phyloP scores from a whole-genome alignment of 2,888 invertebrate species.

The Punctoribates punctum region DNA sequence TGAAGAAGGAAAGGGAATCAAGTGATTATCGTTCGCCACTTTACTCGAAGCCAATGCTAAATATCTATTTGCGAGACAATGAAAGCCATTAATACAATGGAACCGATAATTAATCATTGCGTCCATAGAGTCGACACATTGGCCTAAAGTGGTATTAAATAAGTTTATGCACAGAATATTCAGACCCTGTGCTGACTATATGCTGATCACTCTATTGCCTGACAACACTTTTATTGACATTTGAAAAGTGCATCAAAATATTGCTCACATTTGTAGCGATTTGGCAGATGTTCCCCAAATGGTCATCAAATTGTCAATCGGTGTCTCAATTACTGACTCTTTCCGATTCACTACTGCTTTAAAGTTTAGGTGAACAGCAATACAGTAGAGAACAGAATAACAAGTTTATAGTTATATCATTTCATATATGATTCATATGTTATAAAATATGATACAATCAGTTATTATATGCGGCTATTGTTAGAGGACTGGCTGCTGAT shows the following conservation, averaged over 20 bases:
- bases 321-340: background rate
- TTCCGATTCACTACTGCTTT: too few relatives aligned
- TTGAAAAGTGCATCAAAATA: background rate
- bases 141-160: background rate
- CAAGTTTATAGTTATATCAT: too few relatives aligned
- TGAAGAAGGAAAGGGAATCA: slow-evolving; percentile 14
- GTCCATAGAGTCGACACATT: slow-evolving; percentile 18
- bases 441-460: slow-evolving; percentile 8
- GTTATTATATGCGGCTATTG: background rate
- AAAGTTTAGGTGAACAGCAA: too few relatives aligned
- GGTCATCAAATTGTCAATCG: slow-evolving; percentile 31
- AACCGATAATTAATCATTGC: slow-evolving; percentile 21
- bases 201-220: background rate
- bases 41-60: background rate
- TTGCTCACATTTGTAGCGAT: background rate
- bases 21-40: slow-evolving; percentile 18
- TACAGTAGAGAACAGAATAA: too few relatives aligned
- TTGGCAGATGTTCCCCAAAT: slow-evolving; percentile 18
- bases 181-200: background rate
- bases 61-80: slow-evolving; percentile 15
- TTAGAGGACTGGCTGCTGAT: background rate
- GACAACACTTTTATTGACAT: background rate
- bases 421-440: background rate
- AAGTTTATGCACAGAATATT: slow-evolving; percentile 9
- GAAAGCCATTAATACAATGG: slow-evolving; percentile 10